Percentiles rank a stretch among this genome's conserved stretches.
These are phyloP conservation scores for Amblyopsis rosae DNA, from an alignment of 2,113 vertebrate genomes.

Conservation along the genomic window DNA sequence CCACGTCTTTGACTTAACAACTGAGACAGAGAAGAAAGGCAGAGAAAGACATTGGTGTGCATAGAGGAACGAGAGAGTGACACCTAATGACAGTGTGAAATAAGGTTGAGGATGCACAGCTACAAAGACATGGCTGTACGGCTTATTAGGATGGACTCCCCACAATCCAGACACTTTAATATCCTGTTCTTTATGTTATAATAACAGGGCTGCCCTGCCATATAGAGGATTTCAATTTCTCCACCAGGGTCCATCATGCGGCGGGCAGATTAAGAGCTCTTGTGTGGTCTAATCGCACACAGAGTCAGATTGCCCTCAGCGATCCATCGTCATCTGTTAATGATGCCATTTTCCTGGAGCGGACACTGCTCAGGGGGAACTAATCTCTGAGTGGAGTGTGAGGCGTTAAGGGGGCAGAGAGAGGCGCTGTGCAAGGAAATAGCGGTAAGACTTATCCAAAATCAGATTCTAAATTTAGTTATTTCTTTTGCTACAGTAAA, in stretches of 20 bases:
- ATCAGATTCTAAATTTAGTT: neutral
- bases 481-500: too few relatives aligned
- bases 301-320: conserved; percentile 73
- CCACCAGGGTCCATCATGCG: conserved; percentile 74
- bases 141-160: conserved; percentile 85
- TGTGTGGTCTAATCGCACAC: conserved; percentile 74
- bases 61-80: conserved; percentile 4
- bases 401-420: conserved; percentile 51
- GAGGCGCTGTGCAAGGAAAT: conserved; percentile 49
- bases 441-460: conserved; percentile 23
- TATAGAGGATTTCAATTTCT: conserved; percentile 80
- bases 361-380: conserved; percentile 70
- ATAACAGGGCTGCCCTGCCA: conserved; percentile 77
- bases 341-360: conserved; percentile 77
- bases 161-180: conserved; percentile 82
- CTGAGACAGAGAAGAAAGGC: conserved; percentile 15
- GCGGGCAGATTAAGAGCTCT: conserved; percentile 72
- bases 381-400: conserved; percentile 72
- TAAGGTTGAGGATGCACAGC: conserved; percentile 21
- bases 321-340: conserved; percentile 73
- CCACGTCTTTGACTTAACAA: too few relatives aligned
- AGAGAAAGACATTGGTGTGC: conserved; percentile 3
- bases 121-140: conserved; percentile 69
- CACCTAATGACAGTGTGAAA: neutral
- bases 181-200: conserved; percentile 84